Percentiles rank a stretch among this genome's conserved stretches.
Evolutionary conservation across 2,888 invertebrate genomes (phyloP).

Genomic region (Tetramorium bicarinatum): DNA sequence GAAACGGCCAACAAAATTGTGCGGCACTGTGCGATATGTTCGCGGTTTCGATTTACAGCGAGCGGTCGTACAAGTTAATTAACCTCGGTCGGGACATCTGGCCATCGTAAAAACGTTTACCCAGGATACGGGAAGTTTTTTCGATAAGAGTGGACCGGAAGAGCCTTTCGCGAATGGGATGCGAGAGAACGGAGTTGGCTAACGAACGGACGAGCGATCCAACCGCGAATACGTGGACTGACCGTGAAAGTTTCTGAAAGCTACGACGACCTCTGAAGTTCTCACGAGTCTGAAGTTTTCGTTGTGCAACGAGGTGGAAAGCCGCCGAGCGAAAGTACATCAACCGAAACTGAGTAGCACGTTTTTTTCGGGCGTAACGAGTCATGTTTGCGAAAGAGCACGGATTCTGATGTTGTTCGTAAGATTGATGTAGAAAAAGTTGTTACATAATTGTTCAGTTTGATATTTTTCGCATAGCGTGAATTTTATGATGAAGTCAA

Average conservation of each 20-base stretch:
- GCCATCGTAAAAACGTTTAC: constrained; percentile 42
- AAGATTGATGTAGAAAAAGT: neutral
- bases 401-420: neutral
- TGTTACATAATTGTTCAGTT: neutral
- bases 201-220: constrained; percentile 69
- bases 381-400: neutral
- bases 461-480: neutral
- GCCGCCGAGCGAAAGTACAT: constrained; percentile 1
- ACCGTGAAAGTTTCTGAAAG: constrained; percentile 69
- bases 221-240: constrained; percentile 63
- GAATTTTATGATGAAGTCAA: neutral
- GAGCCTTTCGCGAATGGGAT: constrained; percentile 5
- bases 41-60: constrained; percentile 46
- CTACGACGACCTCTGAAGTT: constrained; percentile 53
- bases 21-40: constrained; percentile 8
- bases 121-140: constrained; percentile 3
- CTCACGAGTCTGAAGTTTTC: constrained; percentile 34
- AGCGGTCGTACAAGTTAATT: constrained; percentile 47
- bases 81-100: constrained; percentile 35
- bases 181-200: constrained; percentile 56
- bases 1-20: neutral
- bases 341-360: neutral
- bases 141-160: constrained; percentile 1
- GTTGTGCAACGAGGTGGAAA: constrained; percentile 16
- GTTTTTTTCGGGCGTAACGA: neutral